Base-by-base conservation (phyloP, 2,888 invertebrate species). In the Apotomis betuletana region DNA sequence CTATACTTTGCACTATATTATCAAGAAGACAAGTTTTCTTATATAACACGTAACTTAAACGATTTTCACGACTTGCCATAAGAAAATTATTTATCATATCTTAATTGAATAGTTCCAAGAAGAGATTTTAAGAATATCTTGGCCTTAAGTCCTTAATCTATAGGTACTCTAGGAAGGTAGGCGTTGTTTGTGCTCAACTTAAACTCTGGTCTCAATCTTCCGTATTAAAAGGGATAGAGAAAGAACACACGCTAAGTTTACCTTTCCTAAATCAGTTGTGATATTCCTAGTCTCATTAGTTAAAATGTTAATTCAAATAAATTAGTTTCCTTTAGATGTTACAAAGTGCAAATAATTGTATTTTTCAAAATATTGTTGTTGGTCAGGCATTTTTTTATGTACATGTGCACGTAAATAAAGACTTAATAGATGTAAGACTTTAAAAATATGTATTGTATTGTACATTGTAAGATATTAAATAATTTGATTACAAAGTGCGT, bases 381-480 rank as follows among this genome's bases (percentile, higher is more conserved):
- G 60, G 70, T 74, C 64, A 58, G 60, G 61, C 44, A 70, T 74
- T 68, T 52, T 69, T 79, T 78, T 74, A 74, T 75, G 77, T 82
- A 78, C 80, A 81, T 80, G 80, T 82, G 88, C 88, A 88, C 87
- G 79, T 87, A 84, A 83, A 83, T 87, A 83, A 89, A 90, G 89
- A 89, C 88, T 89, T 80, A 84, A 85, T 85, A 81, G 70, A 74
- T 69, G 51, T 85, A 86, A 84, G 81, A 77, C 78, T 79, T 79
- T 75, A 77, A 75, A 74, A 74, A 72, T 78, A 79, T 72, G 72
- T 77, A 65, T 63, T 57, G 57, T 69, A 58, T 55, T 65, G 59
- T 61, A 63, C 10, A 67, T 59, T 74, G 51, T 77, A 77, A 70
- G 75, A 78, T 79, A 81, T 77, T 81, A 80, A 82, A 81, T 74